phyloP scores from a whole-genome alignment of 2,888 invertebrate genomes.

The Ormyrus labotus region DNA sequence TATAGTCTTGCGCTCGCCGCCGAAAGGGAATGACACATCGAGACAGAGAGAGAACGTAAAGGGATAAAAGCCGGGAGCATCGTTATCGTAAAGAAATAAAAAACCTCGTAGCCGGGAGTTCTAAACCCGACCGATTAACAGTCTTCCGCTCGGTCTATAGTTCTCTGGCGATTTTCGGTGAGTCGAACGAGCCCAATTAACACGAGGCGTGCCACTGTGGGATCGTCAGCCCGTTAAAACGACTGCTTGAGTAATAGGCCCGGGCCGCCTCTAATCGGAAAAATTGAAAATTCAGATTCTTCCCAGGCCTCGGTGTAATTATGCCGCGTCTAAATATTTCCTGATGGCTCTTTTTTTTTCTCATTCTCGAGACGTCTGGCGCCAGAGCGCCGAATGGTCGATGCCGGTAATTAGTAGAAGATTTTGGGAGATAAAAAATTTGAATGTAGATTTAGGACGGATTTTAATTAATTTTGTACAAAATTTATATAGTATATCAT shows the following conservation, averaged over 20 bases:
- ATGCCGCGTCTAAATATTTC: not conserved
- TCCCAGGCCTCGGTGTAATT: not conserved
- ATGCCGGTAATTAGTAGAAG: too few relatives aligned
- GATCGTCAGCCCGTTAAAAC: not conserved
- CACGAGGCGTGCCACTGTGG: slow-evolving; percentile 17
- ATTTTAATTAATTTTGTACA: too few relatives aligned
- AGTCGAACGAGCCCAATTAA: slow-evolving; percentile 32
- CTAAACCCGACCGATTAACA: slow-evolving; percentile 29
- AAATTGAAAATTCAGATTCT: slow-evolving; percentile 28
- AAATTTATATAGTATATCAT: too few relatives aligned
- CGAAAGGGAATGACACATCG: slow-evolving; percentile 8
- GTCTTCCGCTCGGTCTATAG: not conserved
- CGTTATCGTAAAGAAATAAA: slow-evolving; percentile 44
- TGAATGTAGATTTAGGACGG: too few relatives aligned
- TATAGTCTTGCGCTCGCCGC: slow-evolving; percentile 56
- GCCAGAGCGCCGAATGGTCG: too few relatives aligned
- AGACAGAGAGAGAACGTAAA: not conserved
- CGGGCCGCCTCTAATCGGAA: slow-evolving; percentile 10
- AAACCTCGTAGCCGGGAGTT: slow-evolving; percentile 3
- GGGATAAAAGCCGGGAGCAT: too few relatives aligned
- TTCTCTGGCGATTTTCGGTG: not conserved
- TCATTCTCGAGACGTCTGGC: too few relatives aligned
- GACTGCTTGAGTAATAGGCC: not conserved
- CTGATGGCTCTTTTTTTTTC: not conserved
- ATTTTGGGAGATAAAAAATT: too few relatives aligned